Base-by-base conservation (phyloP, 2,797 vertebrate species). In the Hemitrygon akajei region DNA sequence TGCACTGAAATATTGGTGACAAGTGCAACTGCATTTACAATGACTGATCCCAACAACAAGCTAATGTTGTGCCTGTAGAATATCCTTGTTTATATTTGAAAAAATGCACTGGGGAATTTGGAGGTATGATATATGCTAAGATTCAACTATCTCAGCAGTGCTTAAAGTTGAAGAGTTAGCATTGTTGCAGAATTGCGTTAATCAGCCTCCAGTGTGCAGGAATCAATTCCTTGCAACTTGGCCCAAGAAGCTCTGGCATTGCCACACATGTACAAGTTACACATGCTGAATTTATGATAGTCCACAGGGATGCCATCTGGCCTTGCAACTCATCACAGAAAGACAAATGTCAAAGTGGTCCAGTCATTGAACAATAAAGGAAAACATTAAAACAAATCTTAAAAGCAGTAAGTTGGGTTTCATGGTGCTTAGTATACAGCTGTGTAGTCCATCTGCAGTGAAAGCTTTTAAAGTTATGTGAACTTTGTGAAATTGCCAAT, bases 201-300 rank as follows among this genome's bases (percentile, higher is more conserved):
- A 92, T 25, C 14, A 91, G 69, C 89, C 69, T 92, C 89, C 22
- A 75, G 89, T 12, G 22, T 75, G 27, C 71, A 73, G 14, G 34
- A 73, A 75, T 92, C 14, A 75, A 73, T 20, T 75, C 69, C 37
- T 10, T 92, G 37, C 37, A 75, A 92, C 47, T 40, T 92, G 69
- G 40, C 40, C 37, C 18, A 92, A 75, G 3, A 37, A 56, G 37
- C 37, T 92, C 71, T 92, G 91, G 69, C 69, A 27, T 75, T 30
- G 69, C 91, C 91, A 40, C 69, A 92, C 71, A 93, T 76, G 71
- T 69, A 76, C 91, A 76, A 56, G 71, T 89, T 76, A 58, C 91
- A 92, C 25, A 47, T 75, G 47, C 71, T n/a, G 27, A 40, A 93
- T n/a, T 56, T 40, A 30, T 93, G 40, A 40, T 76, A 47, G 18